Evolutionary conservation across 2,113 vertebrate species (phyloP).

Genomic region (Petrocephalus microphthalmus): DNA sequence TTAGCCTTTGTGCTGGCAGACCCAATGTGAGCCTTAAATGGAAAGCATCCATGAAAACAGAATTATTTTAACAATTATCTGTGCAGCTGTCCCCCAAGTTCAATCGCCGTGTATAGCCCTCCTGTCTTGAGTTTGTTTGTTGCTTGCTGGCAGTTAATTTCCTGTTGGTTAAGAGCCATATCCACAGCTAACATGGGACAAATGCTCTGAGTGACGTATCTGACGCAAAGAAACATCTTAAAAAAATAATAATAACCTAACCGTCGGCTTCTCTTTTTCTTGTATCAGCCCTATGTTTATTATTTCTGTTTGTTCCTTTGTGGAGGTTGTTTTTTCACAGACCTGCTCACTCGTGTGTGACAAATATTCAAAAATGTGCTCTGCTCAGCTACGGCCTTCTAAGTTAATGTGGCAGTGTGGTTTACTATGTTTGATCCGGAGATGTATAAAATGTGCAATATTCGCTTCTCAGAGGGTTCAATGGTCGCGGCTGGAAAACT

Average conservation of each 20-base stretch:
- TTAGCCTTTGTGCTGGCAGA: conserved; percentile 25
- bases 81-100: neutral
- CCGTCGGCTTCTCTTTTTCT: conserved; percentile 24
- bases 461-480: conserved; percentile 53
- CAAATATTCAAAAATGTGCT: conserved; percentile 13
- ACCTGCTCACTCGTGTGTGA: conserved; percentile 29
- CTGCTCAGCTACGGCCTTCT: conserved; percentile 23
- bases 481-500: conserved; percentile 42
- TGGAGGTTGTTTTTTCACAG: conserved; percentile 25
- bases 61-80: neutral
- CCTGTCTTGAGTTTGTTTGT: neutral
- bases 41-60: conserved; percentile 10
- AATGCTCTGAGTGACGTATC: neutral
- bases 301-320: conserved; percentile 16
- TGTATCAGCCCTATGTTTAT: neutral
- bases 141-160: neutral
- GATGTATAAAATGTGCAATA: conserved; percentile 64
- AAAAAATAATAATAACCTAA: neutral
- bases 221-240: neutral
- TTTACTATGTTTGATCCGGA: conserved; percentile 42
- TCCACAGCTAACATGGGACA: neutral
- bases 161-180: neutral
- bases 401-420: conserved; percentile 38
- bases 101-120: neutral
- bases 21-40: conserved; percentile 41